A percentile compares a stretch with the other conserved stretches of the same genome.
These are phyloP conservation scores for Rhadina sibilatrix DNA, from an alignment of 2,113 vertebrate species.

Conservation along the genomic window DNA sequence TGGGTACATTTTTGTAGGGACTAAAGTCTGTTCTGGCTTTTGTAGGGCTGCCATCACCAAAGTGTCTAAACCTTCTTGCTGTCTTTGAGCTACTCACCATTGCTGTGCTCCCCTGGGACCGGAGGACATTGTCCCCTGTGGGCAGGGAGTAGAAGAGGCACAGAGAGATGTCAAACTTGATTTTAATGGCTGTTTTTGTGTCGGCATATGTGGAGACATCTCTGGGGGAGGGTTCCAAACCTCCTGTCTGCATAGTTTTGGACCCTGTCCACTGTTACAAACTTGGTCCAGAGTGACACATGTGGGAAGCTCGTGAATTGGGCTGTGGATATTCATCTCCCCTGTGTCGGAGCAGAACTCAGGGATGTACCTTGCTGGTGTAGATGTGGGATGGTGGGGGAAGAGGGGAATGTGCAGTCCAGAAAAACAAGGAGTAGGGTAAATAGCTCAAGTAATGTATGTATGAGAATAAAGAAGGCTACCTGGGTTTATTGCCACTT, in stretches of 20 bases:
- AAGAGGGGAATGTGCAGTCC: neutral
- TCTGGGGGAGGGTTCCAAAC: neutral
- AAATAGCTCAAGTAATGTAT: neutral
- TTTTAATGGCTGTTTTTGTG: neutral
- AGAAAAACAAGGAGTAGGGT: neutral
- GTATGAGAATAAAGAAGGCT: neutral
- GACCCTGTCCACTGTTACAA: neutral
- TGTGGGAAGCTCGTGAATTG: neutral
- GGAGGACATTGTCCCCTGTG: neutral
- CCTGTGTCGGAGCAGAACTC: neutral
- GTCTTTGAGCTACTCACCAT: rapidly evolving
- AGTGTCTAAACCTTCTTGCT: neutral
- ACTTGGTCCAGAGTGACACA: neutral
- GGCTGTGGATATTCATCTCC: neutral
- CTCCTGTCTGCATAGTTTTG: neutral
- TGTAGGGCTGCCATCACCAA: neutral
- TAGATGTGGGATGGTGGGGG: neutral
- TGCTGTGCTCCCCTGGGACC: neutral
- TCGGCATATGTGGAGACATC: neutral
- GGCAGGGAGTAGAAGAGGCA: neutral
- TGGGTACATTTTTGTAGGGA: neutral
- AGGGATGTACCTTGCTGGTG: neutral
- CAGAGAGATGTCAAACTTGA: neutral
- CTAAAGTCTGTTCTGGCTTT: neutral
- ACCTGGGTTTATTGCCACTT: neutral